Evolutionary conservation across 2,888 invertebrate genomes (phyloP).

Genomic region (Pyrocoelia pectoralis): DNA sequence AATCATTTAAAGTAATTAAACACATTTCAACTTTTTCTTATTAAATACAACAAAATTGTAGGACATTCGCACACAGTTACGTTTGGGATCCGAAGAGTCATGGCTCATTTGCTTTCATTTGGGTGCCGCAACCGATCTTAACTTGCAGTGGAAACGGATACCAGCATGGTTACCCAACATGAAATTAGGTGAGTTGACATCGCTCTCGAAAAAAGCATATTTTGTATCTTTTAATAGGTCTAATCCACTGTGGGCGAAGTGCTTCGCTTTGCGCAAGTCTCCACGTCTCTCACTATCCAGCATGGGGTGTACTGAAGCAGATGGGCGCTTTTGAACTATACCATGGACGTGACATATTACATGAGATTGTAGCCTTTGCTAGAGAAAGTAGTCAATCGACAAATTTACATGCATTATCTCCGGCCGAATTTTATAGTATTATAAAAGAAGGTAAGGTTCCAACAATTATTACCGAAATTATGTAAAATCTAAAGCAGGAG

Average conservation of each 20-base stretch:
- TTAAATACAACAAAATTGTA: conserved; percentile 28
- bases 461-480: not conserved
- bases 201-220: too few relatives aligned
- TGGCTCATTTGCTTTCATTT: conserved; percentile 67
- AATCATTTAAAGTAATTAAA: conserved; percentile 67
- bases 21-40: not conserved
- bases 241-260: conserved; percentile 69
- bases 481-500: conserved; percentile 44
- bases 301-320: conserved; percentile 77
- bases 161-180: conserved; percentile 66
- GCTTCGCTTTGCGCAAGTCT: conserved; percentile 66
- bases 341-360: conserved; percentile 68
- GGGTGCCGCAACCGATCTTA: conserved; percentile 62
- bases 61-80: conserved; percentile 51
- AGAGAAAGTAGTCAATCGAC: conserved; percentile 66
- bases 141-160: conserved; percentile 68
- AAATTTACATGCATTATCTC: conserved; percentile 69
- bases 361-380: conserved; percentile 70
- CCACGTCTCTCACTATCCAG: conserved; percentile 68
- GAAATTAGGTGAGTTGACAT: conserved; percentile 60
- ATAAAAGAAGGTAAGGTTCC: conserved; percentile 62
- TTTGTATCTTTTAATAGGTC: too few relatives aligned
- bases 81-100: conserved; percentile 55
- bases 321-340: conserved; percentile 80
- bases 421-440: conserved; percentile 68